These are phyloP conservation scores for Pheosia gnoma DNA, from an alignment of 2,888 invertebrate genomes.

Conservation along the genomic window DNA sequence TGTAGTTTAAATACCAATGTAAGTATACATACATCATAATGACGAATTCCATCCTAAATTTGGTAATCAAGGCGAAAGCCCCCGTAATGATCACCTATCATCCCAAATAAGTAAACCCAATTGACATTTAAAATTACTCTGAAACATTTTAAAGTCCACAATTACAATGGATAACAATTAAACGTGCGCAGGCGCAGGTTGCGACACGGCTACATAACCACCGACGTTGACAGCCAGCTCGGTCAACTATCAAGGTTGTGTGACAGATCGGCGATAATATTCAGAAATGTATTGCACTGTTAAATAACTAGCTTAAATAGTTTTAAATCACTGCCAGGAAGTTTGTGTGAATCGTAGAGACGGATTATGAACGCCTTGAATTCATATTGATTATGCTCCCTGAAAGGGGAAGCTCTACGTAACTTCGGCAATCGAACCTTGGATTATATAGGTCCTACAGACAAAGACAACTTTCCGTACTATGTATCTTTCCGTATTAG, in stretches of 20 bases:
- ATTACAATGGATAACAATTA: constrained; percentile 5
- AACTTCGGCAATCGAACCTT: too few species aligned
- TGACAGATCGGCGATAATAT: constrained; percentile 26
- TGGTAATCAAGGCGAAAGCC: background rate
- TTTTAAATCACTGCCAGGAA: background rate
- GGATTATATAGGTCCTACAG: too few species aligned
- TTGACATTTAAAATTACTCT: background rate
- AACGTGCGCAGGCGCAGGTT: constrained; percentile 15
- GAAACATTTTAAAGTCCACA: background rate
- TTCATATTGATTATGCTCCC: background rate
- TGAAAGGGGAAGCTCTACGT: too few species aligned
- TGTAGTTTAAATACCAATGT: background rate
- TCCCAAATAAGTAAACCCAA: background rate
- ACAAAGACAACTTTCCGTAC: too few species aligned
- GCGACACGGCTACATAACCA: constrained; percentile 18
- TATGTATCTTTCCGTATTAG: too few species aligned
- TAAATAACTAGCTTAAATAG: constrained; percentile 4
- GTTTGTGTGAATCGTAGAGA: background rate
- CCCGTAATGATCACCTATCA: background rate
- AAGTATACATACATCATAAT: background rate
- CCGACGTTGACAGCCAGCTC: constrained; percentile 18
- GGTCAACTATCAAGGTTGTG: constrained; percentile 48
- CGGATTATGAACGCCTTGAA: too few species aligned
- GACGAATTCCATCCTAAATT: background rate
- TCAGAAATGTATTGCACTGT: constrained; percentile 19